Percentiles rank a stretch among this genome's conserved stretches.
Conservation (phyloP, 2,113 vertebrate species). For the Pseudorasbora parva region DNA sequence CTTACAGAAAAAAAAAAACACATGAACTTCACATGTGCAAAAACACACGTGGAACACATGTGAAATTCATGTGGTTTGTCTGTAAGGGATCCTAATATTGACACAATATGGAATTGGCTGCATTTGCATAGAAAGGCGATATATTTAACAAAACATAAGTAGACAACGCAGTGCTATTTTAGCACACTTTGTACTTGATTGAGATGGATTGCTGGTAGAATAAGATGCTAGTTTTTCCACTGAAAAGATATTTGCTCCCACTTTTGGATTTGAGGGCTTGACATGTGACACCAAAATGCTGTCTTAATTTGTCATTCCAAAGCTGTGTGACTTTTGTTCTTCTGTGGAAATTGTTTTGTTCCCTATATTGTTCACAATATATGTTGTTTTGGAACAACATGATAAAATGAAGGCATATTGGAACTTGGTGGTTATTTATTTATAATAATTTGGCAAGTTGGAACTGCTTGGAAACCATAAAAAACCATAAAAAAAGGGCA, state of each 20-base stretch:
- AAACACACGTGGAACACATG: too few species aligned
- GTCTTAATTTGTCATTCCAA: not conserved
- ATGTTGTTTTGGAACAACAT: not conserved
- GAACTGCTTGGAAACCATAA: not conserved
- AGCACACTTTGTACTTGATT: not conserved
- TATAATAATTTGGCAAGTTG: not conserved
- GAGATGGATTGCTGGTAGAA: not conserved
- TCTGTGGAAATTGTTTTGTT: not conserved
- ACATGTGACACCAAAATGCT: not conserved
- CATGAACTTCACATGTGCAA: not conserved
- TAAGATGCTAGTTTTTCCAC: not conserved
- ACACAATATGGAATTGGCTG: not conserved
- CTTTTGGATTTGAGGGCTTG: too few species aligned
- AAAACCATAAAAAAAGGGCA: not conserved
- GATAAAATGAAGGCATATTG: too few species aligned
- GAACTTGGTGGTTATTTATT: not conserved
- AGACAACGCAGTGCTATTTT: not conserved
- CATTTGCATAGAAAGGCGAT: not conserved
- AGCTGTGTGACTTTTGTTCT: not conserved
- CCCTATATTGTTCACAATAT: not conserved
- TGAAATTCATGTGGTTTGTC: too few species aligned
- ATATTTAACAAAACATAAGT: not conserved
- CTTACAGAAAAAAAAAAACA: not conserved
- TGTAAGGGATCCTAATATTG: not conserved
- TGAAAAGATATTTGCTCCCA: too few species aligned